Percentiles rank a stretch among this genome's conserved stretches.
phyloP scores from a whole-genome alignment of 2,888 invertebrate genomes.

The Andrena bicolor region DNA sequence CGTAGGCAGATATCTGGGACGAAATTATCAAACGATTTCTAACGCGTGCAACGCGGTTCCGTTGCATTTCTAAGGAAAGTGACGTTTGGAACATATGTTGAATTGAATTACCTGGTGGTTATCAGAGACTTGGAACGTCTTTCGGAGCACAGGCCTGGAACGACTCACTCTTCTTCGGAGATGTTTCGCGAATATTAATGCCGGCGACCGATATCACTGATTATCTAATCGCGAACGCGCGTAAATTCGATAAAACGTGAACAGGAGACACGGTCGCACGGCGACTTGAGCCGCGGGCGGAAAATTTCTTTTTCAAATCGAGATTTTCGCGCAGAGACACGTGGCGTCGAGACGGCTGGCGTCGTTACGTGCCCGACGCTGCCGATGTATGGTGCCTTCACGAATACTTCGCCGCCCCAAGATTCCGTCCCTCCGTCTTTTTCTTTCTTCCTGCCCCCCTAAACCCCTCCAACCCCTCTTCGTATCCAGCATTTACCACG shows the following conservation, averaged over 20 bases:
- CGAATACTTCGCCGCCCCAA: slow-evolving; percentile 62
- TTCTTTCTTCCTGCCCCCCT: slow-evolving; percentile 51
- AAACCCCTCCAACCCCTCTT: slow-evolving; percentile 32
- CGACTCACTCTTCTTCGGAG: not conserved
- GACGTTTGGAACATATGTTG: not conserved
- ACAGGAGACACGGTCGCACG: not conserved
- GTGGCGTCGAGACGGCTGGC: slow-evolving; percentile 76
- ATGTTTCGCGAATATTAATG: not conserved
- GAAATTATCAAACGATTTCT: not conserved
- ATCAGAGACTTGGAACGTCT: not conserved
- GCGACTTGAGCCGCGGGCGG: not conserved
- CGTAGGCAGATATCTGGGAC: not conserved
- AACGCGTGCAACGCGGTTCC: no score
- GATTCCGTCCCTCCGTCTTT: slow-evolving; percentile 62
- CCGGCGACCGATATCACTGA: slow-evolving; percentile 1
- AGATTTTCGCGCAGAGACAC: slow-evolving; percentile 63
- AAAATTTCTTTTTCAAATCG: slow-evolving; percentile 4
- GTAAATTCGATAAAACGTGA: not conserved
- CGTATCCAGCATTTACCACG: slow-evolving; percentile 23
- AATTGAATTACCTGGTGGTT: slow-evolving; percentile 29
- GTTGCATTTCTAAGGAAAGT: no score
- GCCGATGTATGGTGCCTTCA: slow-evolving; percentile 61
- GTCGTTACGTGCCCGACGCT: slow-evolving; percentile 67
- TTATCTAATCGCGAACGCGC: not conserved
- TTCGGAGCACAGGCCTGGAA: not conserved